Conservation (phyloP, 2,888 invertebrate genomes). For the Nysson spinosus region DNA sequence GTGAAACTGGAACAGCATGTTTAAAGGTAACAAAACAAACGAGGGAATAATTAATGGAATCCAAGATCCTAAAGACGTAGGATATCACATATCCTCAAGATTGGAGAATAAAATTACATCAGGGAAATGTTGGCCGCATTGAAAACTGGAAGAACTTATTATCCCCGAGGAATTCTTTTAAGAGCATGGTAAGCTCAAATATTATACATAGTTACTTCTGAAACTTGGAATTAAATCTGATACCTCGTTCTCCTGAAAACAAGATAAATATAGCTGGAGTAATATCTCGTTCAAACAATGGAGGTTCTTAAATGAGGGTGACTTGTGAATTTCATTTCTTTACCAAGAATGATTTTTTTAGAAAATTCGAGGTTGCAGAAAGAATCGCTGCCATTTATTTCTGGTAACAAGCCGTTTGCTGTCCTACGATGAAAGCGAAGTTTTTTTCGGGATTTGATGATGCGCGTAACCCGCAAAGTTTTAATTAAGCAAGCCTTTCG, state of each 20-base stretch:
- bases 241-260: constrained; percentile 9
- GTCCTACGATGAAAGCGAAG: neutral
- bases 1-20: constrained; percentile 3
- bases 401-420: neutral
- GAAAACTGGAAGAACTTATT: constrained; percentile 30
- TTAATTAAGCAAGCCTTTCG: neutral
- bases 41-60: constrained; percentile 51
- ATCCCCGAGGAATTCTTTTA: neutral
- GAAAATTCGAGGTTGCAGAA: neutral
- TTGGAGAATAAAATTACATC: constrained; percentile 31
- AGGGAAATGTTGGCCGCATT: constrained; percentile 22
- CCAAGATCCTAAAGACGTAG: constrained; percentile 24
- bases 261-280: constrained; percentile 24
- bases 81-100: constrained; percentile 9
- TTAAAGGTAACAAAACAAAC: constrained; percentile 9
- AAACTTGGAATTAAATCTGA: constrained; percentile 36
- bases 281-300: constrained; percentile 25
- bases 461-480: neutral
- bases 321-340: neutral
- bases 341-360: neutral
- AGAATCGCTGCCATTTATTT: neutral
- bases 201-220: constrained; percentile 18
- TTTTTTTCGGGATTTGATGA: neutral
- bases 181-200: constrained; percentile 23
- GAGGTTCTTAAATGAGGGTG: neutral